These are phyloP conservation scores for Zelleria hepariella DNA, from an alignment of 2,888 invertebrate genomes.

Conservation along the genomic window DNA sequence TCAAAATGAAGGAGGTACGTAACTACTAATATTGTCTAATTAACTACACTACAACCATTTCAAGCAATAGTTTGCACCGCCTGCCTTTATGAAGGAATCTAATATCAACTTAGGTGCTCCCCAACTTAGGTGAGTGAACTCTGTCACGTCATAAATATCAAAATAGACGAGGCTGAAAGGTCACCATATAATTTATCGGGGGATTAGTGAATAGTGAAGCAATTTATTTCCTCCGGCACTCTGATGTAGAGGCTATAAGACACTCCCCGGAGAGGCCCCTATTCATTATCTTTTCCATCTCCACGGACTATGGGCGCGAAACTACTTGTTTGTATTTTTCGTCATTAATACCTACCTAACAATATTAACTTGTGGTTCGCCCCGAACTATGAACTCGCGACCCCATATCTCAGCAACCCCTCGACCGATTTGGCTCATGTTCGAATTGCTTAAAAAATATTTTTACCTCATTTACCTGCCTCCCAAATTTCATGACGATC, in stretches of 20 bases:
- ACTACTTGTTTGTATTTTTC: slow-evolving; percentile 1
- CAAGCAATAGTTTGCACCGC: background rate
- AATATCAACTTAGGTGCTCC: background rate
- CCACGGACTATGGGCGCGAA: background rate
- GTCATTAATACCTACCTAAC: background rate
- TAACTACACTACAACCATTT: background rate
- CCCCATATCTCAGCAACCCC: too few relatives aligned
- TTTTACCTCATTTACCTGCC: too few relatives aligned
- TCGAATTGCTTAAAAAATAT: too few relatives aligned
- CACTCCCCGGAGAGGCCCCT: slow-evolving; percentile 23
- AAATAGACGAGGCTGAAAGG: background rate
- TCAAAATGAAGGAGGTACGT: background rate
- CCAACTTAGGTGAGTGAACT: background rate
- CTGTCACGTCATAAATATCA: background rate
- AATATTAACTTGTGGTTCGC: too few relatives aligned
- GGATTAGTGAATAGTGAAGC: slow-evolving; percentile 24
- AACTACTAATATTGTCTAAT: background rate
- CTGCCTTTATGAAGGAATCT: background rate
- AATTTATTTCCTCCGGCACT: slow-evolving; percentile 25
- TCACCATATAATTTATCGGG: slow-evolving; percentile 19
- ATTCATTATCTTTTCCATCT: slow-evolving; percentile 33
- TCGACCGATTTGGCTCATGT: too few relatives aligned
- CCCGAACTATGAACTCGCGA: too few relatives aligned
- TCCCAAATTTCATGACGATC: too few relatives aligned
- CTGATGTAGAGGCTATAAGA: slow-evolving; percentile 6